phyloP scores from a whole-genome alignment of 2,797 vertebrate species.

The Ammospiza maritima region DNA sequence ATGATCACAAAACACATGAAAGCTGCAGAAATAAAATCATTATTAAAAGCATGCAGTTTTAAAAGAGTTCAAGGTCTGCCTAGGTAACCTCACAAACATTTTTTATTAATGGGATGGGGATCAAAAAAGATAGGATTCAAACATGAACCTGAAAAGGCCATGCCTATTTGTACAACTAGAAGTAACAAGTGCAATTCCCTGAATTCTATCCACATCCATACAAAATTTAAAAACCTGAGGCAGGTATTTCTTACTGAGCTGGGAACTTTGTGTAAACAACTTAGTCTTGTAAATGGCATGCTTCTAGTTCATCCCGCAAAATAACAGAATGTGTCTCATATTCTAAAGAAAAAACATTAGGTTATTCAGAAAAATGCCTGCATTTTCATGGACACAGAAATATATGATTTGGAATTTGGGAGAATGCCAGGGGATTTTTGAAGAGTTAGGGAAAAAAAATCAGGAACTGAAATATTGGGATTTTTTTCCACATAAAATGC shows the following conservation, averaged over 20 bases:
- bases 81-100: neutral
- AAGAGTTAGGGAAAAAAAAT: neutral
- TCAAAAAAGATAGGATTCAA: neutral
- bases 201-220: neutral
- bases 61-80: neutral
- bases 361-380: neutral
- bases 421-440: fast-evolving
- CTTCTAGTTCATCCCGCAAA: neutral
- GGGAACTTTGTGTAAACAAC: neutral
- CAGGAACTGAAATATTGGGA: neutral
- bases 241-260: neutral
- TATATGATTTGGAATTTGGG: neutral
- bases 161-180: neutral
- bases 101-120: neutral
- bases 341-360: neutral
- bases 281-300: neutral
- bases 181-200: neutral
- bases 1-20: neutral
- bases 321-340: neutral
- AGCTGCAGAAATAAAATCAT: neutral
- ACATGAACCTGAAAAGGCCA: neutral
- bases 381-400: neutral
- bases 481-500: neutral
- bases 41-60: neutral
- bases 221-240: neutral